Base-by-base conservation (phyloP, 2,113 vertebrate species). In the Mus spicilegus region DNA sequence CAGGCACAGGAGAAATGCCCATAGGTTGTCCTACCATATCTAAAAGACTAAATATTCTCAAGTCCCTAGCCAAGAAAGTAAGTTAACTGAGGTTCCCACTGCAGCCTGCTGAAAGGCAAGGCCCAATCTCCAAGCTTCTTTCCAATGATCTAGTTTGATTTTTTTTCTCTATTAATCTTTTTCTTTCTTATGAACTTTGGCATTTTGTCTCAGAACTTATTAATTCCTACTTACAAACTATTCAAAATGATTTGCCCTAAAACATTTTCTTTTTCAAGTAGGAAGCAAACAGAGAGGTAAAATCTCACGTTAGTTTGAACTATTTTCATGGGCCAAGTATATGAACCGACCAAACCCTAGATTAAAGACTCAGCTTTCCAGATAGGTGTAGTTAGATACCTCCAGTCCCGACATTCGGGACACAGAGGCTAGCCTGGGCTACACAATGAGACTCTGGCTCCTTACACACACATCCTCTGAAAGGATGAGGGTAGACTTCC, bases 191-290 rank as follows among this genome's bases (percentile, higher is more conserved):
- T 84, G 24, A 77, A 89, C 30, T 56, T 63, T 39, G 54, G 30
- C 36, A 84, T 94, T 96, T 96, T 96, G 78, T 89, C 82, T 92
- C 75, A 22, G n/a, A 86, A 49, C 49, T 94, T 82, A 73, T 36
- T 65, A 88, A 93, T 75, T 82, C 82, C 69, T 70, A 42, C 39
- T 91, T 85, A 73, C 72, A 30, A 96, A 95, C 70, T 2, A 63
- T 72, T 87, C 36, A 69, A 51, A 51, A 36, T 69, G 36, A 85
- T 94, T 94, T 89, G 26, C 72, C 63, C 58, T 75, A 93, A 96
- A 89, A 65, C 33, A 58, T 76, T 80, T 78, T 54, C 81, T 36
- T 26, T 89, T 89, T 84, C 58, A 54, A 72, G 36, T 93, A 88
- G 46, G 76, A 92, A 6, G 8, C 42, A 95, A 95, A 94, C 4